Evolutionary conservation across 2,113 vertebrate species (phyloP).

Genomic region (Ranitomeya imitator): DNA sequence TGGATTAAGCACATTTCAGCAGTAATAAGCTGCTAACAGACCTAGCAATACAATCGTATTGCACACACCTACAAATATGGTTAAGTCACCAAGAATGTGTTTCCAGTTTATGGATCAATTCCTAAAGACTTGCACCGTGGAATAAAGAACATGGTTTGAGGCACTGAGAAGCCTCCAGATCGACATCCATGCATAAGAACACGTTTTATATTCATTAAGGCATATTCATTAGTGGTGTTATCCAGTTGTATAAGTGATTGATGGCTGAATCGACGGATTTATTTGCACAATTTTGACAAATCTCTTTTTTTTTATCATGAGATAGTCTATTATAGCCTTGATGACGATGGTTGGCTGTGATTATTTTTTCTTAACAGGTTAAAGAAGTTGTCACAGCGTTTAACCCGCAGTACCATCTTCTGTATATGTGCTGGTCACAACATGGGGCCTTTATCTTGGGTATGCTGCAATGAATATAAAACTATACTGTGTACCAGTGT

Average conservation of each 20-base stretch:
- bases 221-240: slow-evolving; percentile 38
- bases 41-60: slow-evolving; percentile 54
- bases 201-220: slow-evolving; percentile 44
- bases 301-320: slow-evolving; percentile 14
- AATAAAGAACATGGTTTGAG: not conserved
- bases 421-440: slow-evolving; percentile 25
- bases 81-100: slow-evolving; percentile 19
- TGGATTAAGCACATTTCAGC: slow-evolving; percentile 10
- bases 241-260: slow-evolving; percentile 1
- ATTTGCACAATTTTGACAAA: slow-evolving; percentile 14
- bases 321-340: not conserved
- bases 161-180: not conserved
- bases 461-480: slow-evolving; percentile 51
- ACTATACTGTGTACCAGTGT: slow-evolving; percentile 26
- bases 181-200: slow-evolving; percentile 2
- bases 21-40: slow-evolving; percentile 11
- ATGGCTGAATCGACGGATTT: not conserved
- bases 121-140: not conserved
- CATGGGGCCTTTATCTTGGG: slow-evolving; percentile 30
- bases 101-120: not conserved
- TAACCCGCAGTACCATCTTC: slow-evolving; percentile 33
- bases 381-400: slow-evolving; percentile 17
- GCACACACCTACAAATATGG: slow-evolving; percentile 36
- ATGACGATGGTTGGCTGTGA: not conserved
- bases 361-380: not conserved